A percentile compares a stretch with the other conserved stretches of the same genome.
Evolutionary conservation across 2,113 vertebrate genomes (phyloP).

Genomic region (Tragelaphus strepsiceros): DNA sequence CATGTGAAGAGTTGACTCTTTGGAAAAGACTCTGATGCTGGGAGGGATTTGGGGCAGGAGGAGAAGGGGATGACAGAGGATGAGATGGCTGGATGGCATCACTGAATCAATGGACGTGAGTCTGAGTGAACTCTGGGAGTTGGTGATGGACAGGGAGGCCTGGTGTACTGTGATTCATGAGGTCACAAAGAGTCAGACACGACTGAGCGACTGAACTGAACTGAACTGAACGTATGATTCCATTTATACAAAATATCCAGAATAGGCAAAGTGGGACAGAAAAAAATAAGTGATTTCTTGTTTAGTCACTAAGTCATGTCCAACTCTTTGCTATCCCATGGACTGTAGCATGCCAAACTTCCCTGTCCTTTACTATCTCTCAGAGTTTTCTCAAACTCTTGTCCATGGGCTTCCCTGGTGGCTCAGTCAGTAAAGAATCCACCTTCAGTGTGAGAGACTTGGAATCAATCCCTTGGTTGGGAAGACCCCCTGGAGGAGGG

Average conservation of each 20-base stretch:
- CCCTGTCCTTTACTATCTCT: not conserved
- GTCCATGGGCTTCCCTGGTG: not conserved
- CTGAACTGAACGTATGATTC: not conserved
- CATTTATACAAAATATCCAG: not conserved
- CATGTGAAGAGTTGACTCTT: no score
- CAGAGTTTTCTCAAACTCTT: not conserved
- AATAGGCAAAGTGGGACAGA: not conserved
- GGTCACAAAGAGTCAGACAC: fast-evolving
- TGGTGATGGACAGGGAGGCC: no score
- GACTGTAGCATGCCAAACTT: not conserved
- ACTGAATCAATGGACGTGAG: no score
- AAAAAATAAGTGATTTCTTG: not conserved
- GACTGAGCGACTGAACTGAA: no score
- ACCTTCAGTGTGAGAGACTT: not conserved
- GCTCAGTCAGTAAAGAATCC: not conserved
- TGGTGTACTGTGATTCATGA: no score
- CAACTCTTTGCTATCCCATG: not conserved
- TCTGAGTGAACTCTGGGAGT: no score
- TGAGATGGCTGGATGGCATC: no score
- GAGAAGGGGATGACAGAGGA: no score
- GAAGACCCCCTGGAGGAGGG: not conserved
- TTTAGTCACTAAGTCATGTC: not conserved
- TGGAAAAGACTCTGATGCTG: no score
- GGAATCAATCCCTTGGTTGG: not conserved
- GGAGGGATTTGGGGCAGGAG: no score